Evolutionary conservation across 1,140 invertebrate species (phyloP).

Genomic region (Drosophila sp.): DNA sequence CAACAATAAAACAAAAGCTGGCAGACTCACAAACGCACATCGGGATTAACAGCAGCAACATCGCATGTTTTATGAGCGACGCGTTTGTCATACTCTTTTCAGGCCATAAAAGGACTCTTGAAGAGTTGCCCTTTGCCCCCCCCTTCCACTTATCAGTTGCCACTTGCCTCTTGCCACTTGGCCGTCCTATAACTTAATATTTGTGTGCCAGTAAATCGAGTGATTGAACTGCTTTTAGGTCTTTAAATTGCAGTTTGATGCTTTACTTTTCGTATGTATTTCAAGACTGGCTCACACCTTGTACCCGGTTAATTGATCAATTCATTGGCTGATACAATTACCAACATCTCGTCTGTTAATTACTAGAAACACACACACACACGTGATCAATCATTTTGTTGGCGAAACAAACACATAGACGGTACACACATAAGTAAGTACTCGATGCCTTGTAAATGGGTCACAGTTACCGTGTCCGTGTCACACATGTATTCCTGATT

Average conservation of each 20-base stretch:
- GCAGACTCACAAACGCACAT: constrained; percentile 61
- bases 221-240: constrained; percentile 16
- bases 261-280: neutral
- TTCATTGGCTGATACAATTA: constrained; percentile 69
- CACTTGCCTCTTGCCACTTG: neutral
- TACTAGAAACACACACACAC: constrained; percentile 43
- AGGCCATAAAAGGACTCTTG: constrained; percentile 68
- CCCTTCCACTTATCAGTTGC: no score
- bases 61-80: constrained; percentile 66
- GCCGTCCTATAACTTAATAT: constrained; percentile 17
- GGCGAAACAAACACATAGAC: constrained; percentile 9
- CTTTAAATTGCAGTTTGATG: constrained; percentile 38
- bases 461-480: constrained; percentile 35
- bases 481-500: constrained; percentile 31
- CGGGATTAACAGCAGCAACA: constrained; percentile 65
- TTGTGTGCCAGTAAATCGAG: constrained; percentile 5
- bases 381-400: constrained; percentile 67
- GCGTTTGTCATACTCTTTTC: constrained; percentile 83
- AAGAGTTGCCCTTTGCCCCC: constrained; percentile 55
- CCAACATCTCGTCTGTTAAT: constrained; percentile 58
- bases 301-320: constrained; percentile 58
- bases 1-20: constrained; percentile 79
- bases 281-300: constrained; percentile 10
- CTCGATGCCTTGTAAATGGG: constrained; percentile 38
- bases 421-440: constrained; percentile 1